Evolutionary conservation across 1,140 invertebrate genomes (phyloP), one percentile per base, ranked within the genome.

Genomic region (Octopus bimaculoides): DNA sequence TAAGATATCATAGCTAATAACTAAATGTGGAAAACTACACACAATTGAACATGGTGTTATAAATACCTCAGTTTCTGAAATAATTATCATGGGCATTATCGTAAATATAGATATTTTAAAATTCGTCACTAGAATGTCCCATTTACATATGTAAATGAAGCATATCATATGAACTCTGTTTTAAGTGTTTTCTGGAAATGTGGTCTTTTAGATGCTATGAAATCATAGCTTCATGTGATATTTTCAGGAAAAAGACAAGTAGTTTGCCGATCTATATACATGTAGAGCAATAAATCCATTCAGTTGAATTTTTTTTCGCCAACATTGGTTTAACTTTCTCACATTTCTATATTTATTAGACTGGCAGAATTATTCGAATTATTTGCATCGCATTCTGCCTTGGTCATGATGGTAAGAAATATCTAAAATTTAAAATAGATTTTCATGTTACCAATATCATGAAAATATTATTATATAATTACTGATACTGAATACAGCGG

Each of bases 331-430:
- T 66, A 1, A 66, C 12, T 66, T 66, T 66, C 61, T 41, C 26
- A 41, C 26, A 41, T 41, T 41, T 66, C 12, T 66, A 14, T 66
- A 14, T 66, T 66, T 66, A n/a, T 66, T 66, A 12, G 61, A 66
- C n/a, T 66, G 61, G 61, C 1, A 2, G 61, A 66, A 66, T n/a
- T 66, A 66, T n/a, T 66, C n/a, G 61, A 66, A 66, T n/a, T 12
- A 66, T 66, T n/a, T 66, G 1, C 61, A 14, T 66, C 3, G n/a
- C 1, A 14, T 66, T 66, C 61, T n/a, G 1, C 12, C 61, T 66
- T 66, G 61, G 2, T 66, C 61, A 66, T 66, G n/a, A 66, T 66
- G 61, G 61, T 66, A 66, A 66, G 61, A 66, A 66, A 66, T 66
- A 66, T 66, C 61, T 66, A 66, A 66, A n/a, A 66, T 66, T 66